phyloP scores from a whole-genome alignment of 1,140 invertebrate genomes.

The Camponotus floridanus region DNA sequence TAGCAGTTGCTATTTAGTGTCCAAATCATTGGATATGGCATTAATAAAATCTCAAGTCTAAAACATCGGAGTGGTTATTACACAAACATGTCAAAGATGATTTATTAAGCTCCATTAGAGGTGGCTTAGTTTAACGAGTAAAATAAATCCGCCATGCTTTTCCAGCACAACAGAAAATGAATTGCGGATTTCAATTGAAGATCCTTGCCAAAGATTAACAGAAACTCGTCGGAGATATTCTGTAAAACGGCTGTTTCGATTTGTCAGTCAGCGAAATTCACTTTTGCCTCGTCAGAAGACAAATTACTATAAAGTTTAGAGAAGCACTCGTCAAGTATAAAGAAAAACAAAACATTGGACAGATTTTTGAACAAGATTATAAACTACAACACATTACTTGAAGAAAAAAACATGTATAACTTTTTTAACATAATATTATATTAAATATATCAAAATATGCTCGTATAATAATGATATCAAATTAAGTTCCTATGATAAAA shows the following conservation, averaged over 20 bases:
- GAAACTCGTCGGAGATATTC: slow-evolving; percentile 25
- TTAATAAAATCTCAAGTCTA: slow-evolving; percentile 16
- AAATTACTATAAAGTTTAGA: slow-evolving; percentile 23
- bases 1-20: too few relatives aligned
- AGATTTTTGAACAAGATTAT: neutral
- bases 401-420: neutral
- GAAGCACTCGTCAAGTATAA: neutral
- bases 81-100: slow-evolving; percentile 39
- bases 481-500: too few relatives aligned
- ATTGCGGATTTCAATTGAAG: slow-evolving; percentile 50
- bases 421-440: neutral
- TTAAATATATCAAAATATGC: neutral
- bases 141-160: slow-evolving; percentile 27
- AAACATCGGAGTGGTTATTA: slow-evolving; percentile 40
- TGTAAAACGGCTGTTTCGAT: neutral
- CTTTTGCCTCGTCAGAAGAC: slow-evolving; percentile 5
- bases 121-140: slow-evolving; percentile 37
- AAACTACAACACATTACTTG: neutral
- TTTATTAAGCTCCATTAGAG: slow-evolving; percentile 49
- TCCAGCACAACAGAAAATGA: slow-evolving; percentile 38
- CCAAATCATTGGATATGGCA: slow-evolving; percentile 18
- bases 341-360: neutral
- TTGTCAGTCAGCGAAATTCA: slow-evolving; percentile 9
- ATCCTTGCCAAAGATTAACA: slow-evolving; percentile 34
- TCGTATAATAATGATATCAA: neutral